These are phyloP conservation scores for Eubasilissa splendida DNA, from an alignment of 2,888 invertebrate species.

Conservation along the genomic window DNA sequence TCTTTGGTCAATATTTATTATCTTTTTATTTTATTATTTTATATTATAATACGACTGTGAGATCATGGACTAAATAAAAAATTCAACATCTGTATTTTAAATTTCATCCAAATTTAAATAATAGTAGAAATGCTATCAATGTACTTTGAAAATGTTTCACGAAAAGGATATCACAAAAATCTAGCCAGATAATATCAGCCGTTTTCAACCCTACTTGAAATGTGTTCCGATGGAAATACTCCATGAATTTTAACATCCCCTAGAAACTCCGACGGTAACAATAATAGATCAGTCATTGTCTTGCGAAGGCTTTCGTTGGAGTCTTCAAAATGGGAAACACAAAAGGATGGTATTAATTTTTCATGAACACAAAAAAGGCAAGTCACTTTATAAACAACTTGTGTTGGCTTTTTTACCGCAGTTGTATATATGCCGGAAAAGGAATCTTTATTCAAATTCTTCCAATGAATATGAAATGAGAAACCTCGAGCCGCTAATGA, in stretches of 20 bases:
- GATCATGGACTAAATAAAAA: no score
- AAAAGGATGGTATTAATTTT: conserved; percentile 35
- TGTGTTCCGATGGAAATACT: neutral
- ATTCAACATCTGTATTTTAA: no score
- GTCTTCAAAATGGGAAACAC: conserved; percentile 24
- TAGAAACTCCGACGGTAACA: neutral
- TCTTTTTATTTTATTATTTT: no score
- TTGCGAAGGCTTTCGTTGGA: conserved; percentile 16
- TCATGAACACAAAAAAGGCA: conserved; percentile 37
- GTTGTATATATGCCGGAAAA: conserved; percentile 30
- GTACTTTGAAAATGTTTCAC: no score
- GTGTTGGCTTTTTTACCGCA: conserved; percentile 38
- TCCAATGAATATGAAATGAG: conserved; percentile 47
- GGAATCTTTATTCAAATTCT: conserved; percentile 47
- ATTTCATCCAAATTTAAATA: no score
- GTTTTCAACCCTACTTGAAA: conserved; percentile 5
- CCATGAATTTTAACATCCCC: conserved; percentile 21
- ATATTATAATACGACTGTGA: no score
- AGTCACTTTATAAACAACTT: conserved; percentile 40
- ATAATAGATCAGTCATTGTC: conserved; percentile 43
- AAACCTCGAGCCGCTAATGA: conserved; percentile 27
- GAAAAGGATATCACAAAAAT: neutral
- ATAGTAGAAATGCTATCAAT: no score
- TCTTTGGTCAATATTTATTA: no score
- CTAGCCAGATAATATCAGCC: neutral